A percentile compares a stretch with the other conserved stretches of the same genome.
Evolutionary conservation across 2,113 vertebrate species (phyloP).

Genomic region (Morone chrysops): DNA sequence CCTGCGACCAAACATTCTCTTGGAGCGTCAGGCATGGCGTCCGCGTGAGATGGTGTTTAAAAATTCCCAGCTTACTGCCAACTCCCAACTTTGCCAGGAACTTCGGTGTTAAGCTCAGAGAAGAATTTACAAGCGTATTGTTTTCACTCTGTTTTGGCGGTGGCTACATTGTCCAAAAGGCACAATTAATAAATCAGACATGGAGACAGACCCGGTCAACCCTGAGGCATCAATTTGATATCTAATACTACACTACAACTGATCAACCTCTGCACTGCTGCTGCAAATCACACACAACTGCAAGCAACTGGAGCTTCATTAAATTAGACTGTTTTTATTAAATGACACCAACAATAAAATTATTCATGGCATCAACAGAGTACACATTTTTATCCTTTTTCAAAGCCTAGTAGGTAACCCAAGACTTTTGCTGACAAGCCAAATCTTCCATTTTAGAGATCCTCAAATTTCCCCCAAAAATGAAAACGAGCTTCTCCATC

Average conservation of each 20-base stretch:
- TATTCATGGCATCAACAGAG: background rate
- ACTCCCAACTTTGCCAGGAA: slow-evolving; percentile 66
- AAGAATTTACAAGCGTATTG: slow-evolving; percentile 80
- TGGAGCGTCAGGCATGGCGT: slow-evolving; percentile 29
- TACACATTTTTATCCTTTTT: background rate
- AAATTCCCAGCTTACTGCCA: slow-evolving; percentile 70
- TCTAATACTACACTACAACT: slow-evolving; percentile 12
- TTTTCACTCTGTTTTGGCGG: slow-evolving; percentile 71
- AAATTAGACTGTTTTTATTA: background rate
- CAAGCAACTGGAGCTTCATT: background rate
- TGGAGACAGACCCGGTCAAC: slow-evolving; percentile 4
- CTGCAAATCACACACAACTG: slow-evolving; percentile 33
- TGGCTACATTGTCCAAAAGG: slow-evolving; percentile 43
- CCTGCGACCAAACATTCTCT: slow-evolving; percentile 7
- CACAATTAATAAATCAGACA: slow-evolving; percentile 59
- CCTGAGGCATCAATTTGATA: slow-evolving; percentile 31
- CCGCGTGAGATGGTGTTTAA: slow-evolving; percentile 49
- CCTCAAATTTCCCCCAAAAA: slow-evolving; percentile 1
- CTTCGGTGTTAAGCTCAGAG: slow-evolving; percentile 52
- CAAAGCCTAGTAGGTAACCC: slow-evolving; percentile 14
- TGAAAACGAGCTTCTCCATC: slow-evolving; percentile 19
- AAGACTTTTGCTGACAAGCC: background rate
- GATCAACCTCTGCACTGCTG: slow-evolving; percentile 24
- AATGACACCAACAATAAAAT: background rate
- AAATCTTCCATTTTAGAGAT: slow-evolving; percentile 22